Conservation (phyloP, 1,140 invertebrate genomes). For the Geopemphigus sp. region DNA sequence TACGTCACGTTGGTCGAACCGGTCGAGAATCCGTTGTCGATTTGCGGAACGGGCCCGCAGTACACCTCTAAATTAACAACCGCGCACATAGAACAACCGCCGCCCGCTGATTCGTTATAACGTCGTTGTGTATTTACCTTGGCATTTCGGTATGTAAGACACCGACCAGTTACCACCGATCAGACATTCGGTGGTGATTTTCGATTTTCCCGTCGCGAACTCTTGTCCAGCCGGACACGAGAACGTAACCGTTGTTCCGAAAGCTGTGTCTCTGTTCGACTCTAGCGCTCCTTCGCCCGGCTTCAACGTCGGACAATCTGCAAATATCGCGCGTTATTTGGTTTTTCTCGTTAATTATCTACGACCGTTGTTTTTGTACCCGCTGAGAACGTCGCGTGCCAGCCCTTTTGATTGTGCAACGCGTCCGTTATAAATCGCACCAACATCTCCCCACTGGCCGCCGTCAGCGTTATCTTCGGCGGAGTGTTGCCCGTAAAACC, state of each 20-base stretch:
- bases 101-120: too few species aligned
- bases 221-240: conserved; percentile 91
- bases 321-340: too few species aligned
- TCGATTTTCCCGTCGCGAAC: conserved; percentile 84
- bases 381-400: conserved; percentile 89
- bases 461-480: conserved; percentile 85
- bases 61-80: conserved; percentile 82
- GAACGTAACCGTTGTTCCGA: conserved; percentile 85
- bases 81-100: too few species aligned
- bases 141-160: conserved; percentile 89
- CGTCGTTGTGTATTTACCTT: conserved; percentile 64
- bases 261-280: conserved; percentile 86
- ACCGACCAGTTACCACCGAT: conserved; percentile 91
- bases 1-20: conserved; percentile 93
- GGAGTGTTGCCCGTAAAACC: conserved; percentile 79
- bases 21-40: conserved; percentile 95
- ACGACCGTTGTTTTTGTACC: too few species aligned
- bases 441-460: conserved; percentile 87
- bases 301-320: conserved; percentile 82
- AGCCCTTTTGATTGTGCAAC: conserved; percentile 76
- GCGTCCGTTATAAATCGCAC: conserved; percentile 86
- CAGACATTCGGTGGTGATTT: conserved; percentile 80
- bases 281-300: conserved; percentile 83
- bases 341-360: too few species aligned
- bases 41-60: conserved; percentile 94